Evolutionary conservation across 2,113 vertebrate genomes (phyloP), one percentile per base, ranked within the genome.

Genomic region (Gnathochromis pfefferi): DNA sequence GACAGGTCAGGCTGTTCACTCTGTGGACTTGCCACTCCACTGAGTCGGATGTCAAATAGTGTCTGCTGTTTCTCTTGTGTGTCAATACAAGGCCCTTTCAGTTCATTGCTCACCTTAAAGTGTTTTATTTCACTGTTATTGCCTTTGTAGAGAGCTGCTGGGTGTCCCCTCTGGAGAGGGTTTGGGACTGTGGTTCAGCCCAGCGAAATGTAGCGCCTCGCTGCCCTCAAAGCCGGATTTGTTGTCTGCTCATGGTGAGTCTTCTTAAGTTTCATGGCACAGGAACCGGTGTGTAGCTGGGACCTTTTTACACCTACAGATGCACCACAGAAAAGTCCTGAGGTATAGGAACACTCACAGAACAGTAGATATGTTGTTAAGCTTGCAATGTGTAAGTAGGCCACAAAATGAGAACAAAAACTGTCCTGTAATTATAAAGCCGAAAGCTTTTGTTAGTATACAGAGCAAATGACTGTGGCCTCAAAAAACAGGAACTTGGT

Each of bases 191-290:
- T 80, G 91, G 89, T 78, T 88, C 88, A 60, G 70, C 81, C 68
- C 23, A 89, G 83, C 54, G 93, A 93, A 85, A 94, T 95, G 91
- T 95, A 91, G 93, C 68, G 42, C 88, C 89, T 92, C 85, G 2
- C 87, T 93, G 93, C 86, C 90, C 85, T 93, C 73, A 80, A 88
- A 94, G 90, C 85, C 75, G 58, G 89, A 94, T 93, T 93, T 91
- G 86, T 94, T 83, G 88, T 91, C 92, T 87, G 42, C 91, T 90
- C 89, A 94, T 92, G 95, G 95, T 95, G 92, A 95, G 94, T 94
- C 89, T 40, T 54, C 42, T 82, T 57, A 51, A 54, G 79, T 87
- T 93, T 89, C 83, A 83, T 5, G 35, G 19, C 60, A 81, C 81
- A 82, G 79, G 35, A 88, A 81, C 81, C 21, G 2, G 31, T 10